Conservation (phyloP, 1,140 invertebrate species). For the Heliconius hewitsoni region DNA sequence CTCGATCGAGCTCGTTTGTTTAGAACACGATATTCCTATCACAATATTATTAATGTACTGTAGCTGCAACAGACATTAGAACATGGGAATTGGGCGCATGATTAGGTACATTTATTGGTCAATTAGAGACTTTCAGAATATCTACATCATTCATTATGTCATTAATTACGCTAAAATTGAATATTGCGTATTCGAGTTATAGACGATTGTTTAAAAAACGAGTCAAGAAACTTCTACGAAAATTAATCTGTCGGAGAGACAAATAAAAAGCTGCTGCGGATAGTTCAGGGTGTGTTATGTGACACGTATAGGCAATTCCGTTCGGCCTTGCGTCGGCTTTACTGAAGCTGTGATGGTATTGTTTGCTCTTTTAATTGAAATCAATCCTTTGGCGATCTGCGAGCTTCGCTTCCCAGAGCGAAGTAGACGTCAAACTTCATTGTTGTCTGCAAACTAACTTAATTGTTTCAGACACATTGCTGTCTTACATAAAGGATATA, state of each 20-base stretch:
- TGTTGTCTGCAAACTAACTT: conserved; percentile 13
- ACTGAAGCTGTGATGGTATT: conserved; percentile 34
- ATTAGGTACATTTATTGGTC: background rate
- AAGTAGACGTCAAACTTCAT: conserved; percentile 13
- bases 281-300: conserved; percentile 32
- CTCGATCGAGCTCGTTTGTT: background rate
- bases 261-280: conserved; percentile 21
- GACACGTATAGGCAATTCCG: conserved; percentile 38
- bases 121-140: background rate
- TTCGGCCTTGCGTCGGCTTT: conserved; percentile 36
- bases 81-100: background rate
- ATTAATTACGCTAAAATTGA: background rate
- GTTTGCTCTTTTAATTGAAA: conserved; percentile 66
- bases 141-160: background rate
- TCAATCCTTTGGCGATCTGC: conserved; percentile 49
- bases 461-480: conserved; percentile 4
- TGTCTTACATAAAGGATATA: background rate
- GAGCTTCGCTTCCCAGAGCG: conserved; percentile 17
- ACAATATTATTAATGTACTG: background rate
- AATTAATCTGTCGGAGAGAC: conserved; percentile 17
- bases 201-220: background rate
- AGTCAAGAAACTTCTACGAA: background rate
- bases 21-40: background rate
- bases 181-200: too few relatives aligned
- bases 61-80: conserved; percentile 1